Percentiles rank a stretch among this genome's conserved stretches.
Evolutionary conservation across 1,140 invertebrate genomes (phyloP).

Genomic region (Drosophila teissieri): DNA sequence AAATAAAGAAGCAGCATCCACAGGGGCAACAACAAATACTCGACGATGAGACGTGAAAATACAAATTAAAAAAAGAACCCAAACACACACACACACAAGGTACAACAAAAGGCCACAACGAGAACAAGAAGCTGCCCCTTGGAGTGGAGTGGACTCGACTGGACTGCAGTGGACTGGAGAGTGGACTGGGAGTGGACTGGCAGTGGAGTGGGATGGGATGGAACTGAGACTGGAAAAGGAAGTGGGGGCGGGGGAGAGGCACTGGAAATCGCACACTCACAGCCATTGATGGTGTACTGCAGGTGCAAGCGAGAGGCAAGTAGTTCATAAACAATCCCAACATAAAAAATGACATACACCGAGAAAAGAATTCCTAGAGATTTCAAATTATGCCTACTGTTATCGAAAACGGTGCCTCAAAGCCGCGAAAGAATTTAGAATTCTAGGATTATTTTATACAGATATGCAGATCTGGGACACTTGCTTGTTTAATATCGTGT

Average conservation of each 20-base stretch:
- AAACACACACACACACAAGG: conserved; percentile 26
- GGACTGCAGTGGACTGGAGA: conserved; percentile 19
- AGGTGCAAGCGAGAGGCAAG: conserved; percentile 16
- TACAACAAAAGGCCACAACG: conserved; percentile 24
- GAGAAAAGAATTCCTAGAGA: not conserved
- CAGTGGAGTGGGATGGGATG: not conserved
- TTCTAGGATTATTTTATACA: too few species aligned
- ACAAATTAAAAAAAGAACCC: conserved; percentile 29
- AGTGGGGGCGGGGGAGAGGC: conserved; percentile 17
- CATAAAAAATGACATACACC: conserved; percentile 37
- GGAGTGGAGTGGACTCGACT: conserved; percentile 30
- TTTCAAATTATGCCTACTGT: not conserved
- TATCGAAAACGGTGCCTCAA: not conserved
- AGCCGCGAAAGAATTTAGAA: not conserved
- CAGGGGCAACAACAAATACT: conserved; percentile 51
- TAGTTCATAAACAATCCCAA: conserved; percentile 43
- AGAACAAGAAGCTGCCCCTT: conserved; percentile 57
- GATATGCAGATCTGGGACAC: too few species aligned
- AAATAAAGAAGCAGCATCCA: conserved; percentile 71
- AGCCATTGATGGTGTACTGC: conserved; percentile 16
- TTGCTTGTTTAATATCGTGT: not conserved
- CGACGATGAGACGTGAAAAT: conserved; percentile 67
- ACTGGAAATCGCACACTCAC: conserved; percentile 56
- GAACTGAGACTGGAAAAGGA: conserved; percentile 6
- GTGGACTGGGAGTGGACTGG: not conserved